These are phyloP conservation scores for Orthosia incerta DNA, from an alignment of 2,888 invertebrate species.

Conservation along the genomic window DNA sequence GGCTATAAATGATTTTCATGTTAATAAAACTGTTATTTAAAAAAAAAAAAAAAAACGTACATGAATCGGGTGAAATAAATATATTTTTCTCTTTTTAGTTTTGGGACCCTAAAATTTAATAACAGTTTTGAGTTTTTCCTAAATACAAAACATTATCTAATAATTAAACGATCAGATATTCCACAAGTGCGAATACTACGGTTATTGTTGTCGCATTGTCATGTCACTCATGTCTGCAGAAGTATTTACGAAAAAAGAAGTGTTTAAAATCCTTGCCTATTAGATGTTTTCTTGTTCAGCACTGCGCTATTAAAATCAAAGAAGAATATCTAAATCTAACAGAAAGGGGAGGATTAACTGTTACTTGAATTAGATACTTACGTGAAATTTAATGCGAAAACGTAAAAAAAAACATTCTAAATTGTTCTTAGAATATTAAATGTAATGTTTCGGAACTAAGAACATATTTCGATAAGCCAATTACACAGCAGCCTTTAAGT, in stretches of 20 bases:
- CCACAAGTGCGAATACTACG: too few species aligned
- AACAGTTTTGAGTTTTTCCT: neutral
- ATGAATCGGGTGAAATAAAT: too few species aligned
- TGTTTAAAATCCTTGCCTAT: neutral
- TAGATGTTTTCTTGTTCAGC: neutral
- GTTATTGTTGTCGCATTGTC: too few species aligned
- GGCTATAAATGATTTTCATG: too few species aligned
- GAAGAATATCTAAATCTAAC: neutral
- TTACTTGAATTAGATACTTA: slow-evolving; percentile 4
- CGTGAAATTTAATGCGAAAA: slow-evolving; percentile 19
- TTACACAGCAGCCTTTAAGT: too few species aligned
- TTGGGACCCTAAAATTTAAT: too few species aligned
- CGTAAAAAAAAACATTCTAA: slow-evolving; percentile 25
- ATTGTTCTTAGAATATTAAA: slow-evolving; percentile 51
- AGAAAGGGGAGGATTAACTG: neutral
- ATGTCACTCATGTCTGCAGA: too few species aligned
- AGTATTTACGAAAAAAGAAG: too few species aligned
- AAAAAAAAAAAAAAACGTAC: too few species aligned
- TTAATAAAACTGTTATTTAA: too few species aligned
- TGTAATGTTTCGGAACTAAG: slow-evolving; percentile 7
- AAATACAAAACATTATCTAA: neutral
- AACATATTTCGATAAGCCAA: neutral
- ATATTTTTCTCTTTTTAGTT: too few species aligned
- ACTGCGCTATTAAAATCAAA: neutral
- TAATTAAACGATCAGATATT: neutral